phyloP scores from a whole-genome alignment of 2,888 invertebrate genomes.

The Patella ulyssiponensis region DNA sequence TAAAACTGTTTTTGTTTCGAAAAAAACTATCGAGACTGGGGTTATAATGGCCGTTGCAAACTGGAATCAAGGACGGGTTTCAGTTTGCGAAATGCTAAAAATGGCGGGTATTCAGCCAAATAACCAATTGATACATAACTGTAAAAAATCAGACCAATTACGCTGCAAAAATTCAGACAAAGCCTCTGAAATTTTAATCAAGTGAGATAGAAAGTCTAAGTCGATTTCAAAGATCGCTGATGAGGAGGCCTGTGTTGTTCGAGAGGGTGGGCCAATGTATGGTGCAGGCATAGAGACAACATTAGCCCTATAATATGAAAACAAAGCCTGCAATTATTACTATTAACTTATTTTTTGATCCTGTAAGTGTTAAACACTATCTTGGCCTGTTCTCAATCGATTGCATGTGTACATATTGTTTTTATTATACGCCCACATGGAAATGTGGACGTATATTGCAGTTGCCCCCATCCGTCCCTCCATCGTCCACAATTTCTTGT shows the following conservation, averaged over 20 bases:
- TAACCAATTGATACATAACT: neutral
- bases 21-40: neutral
- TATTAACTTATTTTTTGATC: too few relatives aligned
- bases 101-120: neutral
- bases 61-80: neutral
- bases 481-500: too few relatives aligned
- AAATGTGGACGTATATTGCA: too few relatives aligned
- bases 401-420: too few relatives aligned
- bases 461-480: too few relatives aligned
- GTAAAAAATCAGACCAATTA: neutral
- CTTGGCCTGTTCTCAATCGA: too few relatives aligned
- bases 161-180: neutral
- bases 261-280: neutral
- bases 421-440: too few relatives aligned
- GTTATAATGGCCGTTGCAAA: neutral
- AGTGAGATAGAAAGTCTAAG: too few relatives aligned
- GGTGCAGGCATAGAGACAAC: neutral
- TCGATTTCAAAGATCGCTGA: neutral
- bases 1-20: slow-evolving; percentile 13
- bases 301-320: neutral
- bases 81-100: neutral
- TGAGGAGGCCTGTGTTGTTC: neutral
- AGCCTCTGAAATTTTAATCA: neutral
- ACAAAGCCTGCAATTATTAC: too few relatives aligned
- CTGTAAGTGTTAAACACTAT: too few relatives aligned